These are phyloP conservation scores for Plutella xylostella DNA, from an alignment of 2,888 invertebrate species.

Conservation along the genomic window DNA sequence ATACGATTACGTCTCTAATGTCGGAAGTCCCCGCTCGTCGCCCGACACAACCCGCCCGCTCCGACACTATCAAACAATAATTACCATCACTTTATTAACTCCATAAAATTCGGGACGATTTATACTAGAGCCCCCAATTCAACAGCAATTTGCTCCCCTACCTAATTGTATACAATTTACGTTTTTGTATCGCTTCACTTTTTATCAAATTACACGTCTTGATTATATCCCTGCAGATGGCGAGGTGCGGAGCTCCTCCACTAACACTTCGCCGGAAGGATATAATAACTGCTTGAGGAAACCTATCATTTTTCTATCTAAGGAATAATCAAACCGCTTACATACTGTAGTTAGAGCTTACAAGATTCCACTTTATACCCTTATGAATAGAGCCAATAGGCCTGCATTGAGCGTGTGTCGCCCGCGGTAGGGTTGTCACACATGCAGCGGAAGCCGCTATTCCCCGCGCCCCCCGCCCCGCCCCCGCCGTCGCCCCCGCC, in stretches of 20 bases:
- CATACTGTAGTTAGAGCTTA: no score
- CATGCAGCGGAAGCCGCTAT: slow-evolving; percentile 10
- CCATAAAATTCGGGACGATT: slow-evolving; percentile 24
- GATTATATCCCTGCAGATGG: not conserved
- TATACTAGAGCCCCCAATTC: slow-evolving; percentile 23
- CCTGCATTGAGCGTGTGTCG: not conserved
- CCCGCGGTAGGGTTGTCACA: slow-evolving; percentile 8
- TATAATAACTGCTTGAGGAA: no score
- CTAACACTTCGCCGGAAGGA: slow-evolving; percentile 11
- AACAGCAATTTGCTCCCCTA: slow-evolving; percentile 19
- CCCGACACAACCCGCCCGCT: not conserved
- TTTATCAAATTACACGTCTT: not conserved
- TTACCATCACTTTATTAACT: slow-evolving; percentile 20
- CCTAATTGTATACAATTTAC: slow-evolving; percentile 20
- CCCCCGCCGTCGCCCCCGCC: not conserved
- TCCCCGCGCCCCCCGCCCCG: slow-evolving; percentile 9
- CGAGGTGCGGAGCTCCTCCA: not conserved
- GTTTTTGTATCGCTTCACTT: slow-evolving; percentile 12
- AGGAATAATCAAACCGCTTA: no score
- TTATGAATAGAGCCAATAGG: no score
- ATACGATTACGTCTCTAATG: no score
- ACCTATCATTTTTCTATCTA: no score
- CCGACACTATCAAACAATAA: slow-evolving; percentile 18
- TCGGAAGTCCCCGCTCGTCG: no score
- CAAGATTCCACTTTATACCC: no score